phyloP scores from a whole-genome alignment of 2,888 invertebrate species.

The Dryococelus australis region DNA sequence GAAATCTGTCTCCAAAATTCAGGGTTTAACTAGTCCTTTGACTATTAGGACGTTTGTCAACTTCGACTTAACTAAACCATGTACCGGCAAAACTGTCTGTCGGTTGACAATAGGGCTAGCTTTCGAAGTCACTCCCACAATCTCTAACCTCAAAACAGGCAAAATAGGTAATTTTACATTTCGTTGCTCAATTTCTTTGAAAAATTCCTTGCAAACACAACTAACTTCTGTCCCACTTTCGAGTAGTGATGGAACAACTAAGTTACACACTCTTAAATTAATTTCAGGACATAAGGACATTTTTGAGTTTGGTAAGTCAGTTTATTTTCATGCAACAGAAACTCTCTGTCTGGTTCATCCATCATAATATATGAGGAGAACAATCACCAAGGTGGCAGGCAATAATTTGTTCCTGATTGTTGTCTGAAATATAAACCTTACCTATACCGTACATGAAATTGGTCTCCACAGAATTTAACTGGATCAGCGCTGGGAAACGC shows the following conservation, averaged over 20 bases:
- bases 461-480: too few relatives aligned
- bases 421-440: too few relatives aligned
- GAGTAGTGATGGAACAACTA: background rate
- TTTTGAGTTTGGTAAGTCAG: background rate
- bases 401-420: too few relatives aligned
- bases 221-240: background rate
- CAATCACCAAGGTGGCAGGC: too few relatives aligned
- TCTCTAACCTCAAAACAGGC: background rate
- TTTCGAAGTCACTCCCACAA: background rate
- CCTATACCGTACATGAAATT: too few relatives aligned
- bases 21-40: background rate
- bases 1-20: background rate
- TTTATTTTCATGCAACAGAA: background rate
- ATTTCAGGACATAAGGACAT: background rate
- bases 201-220: background rate
- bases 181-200: background rate
- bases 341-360: background rate
- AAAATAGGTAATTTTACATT: background rate
- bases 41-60: background rate
- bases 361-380: too few relatives aligned
- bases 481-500: too few relatives aligned
- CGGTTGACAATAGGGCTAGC: background rate
- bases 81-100: background rate
- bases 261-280: background rate
- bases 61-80: background rate